These are phyloP conservation scores for Lapara coniferarum DNA, from an alignment of 2,888 invertebrate genomes.

Conservation along the genomic window DNA sequence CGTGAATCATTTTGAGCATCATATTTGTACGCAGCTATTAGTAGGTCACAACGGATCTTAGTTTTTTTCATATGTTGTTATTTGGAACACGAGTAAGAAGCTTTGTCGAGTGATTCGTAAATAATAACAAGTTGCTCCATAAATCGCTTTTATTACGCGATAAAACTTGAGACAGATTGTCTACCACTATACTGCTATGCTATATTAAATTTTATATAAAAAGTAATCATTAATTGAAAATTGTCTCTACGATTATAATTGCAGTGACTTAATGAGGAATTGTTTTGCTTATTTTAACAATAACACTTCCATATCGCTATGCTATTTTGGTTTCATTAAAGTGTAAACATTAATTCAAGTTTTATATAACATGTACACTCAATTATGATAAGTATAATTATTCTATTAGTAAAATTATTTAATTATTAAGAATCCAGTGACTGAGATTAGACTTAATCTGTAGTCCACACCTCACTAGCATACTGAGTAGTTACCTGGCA, in stretches of 20 bases:
- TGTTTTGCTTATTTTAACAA: conserved; percentile 13
- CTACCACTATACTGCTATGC: neutral
- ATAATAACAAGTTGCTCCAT: neutral
- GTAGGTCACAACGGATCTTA: neutral
- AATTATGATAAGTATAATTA: too few relatives aligned
- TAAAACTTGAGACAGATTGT: conserved; percentile 6
- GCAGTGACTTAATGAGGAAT: conserved; percentile 3
- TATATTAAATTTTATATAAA: too few relatives aligned
- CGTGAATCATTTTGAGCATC: conserved; percentile 11
- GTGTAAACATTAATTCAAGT: neutral
- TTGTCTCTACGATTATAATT: neutral
- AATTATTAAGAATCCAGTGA: neutral
- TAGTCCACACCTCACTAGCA: too few relatives aligned
- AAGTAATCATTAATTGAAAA: conserved; percentile 1
- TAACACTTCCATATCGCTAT: conserved; percentile 8
- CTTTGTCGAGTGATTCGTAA: too few relatives aligned
- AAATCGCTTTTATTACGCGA: neutral
- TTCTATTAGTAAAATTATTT: neutral
- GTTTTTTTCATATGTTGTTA: neutral
- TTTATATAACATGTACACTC: neutral
- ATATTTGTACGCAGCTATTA: conserved; percentile 1
- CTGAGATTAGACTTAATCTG: too few relatives aligned
- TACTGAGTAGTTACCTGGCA: too few relatives aligned
- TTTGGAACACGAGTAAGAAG: neutral
- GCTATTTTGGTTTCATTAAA: neutral